These are phyloP conservation scores for Amphimallon solstitiale DNA, from an alignment of 2,888 invertebrate genomes.

Conservation along the genomic window DNA sequence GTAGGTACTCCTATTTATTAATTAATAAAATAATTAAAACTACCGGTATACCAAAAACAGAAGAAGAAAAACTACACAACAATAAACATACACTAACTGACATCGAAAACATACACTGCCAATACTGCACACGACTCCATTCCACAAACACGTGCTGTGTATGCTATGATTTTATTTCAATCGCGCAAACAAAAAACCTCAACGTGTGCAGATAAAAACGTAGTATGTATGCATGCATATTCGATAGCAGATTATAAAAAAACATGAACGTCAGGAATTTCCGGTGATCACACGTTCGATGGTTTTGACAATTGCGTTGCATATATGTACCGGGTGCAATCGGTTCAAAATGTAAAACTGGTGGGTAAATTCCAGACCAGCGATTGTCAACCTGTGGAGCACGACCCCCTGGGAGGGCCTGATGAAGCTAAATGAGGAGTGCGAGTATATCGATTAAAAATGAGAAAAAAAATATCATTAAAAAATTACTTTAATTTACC, in stretches of 20 bases:
- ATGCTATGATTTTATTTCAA: constrained; percentile 14
- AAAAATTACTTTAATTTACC: too few relatives aligned
- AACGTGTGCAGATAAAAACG: constrained; percentile 2
- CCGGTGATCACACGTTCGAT: not conserved
- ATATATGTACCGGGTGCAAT: not conserved
- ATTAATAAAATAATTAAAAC: too few relatives aligned
- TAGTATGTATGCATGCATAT: too few relatives aligned
- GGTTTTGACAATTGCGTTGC: not conserved
- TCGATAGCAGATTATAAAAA: not conserved
- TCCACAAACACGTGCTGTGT: constrained; percentile 10
- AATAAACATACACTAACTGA: not conserved
- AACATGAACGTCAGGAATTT: not conserved
- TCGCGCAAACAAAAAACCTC: constrained; percentile 2
- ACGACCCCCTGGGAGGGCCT: too few relatives aligned
- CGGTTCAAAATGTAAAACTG: not conserved
- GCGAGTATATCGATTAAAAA: too few relatives aligned
- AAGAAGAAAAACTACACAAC: not conserved
- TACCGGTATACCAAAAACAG: not conserved
- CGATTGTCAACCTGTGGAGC: too few relatives aligned
- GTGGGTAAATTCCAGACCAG: too few relatives aligned
- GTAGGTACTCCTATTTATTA: too few relatives aligned
- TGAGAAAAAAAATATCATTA: too few relatives aligned
- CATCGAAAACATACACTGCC: not conserved
- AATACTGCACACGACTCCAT: constrained; percentile 23
- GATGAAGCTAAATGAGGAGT: too few relatives aligned